phyloP scores from a whole-genome alignment of 1,140 invertebrate species.

The Heliconius himera region DNA sequence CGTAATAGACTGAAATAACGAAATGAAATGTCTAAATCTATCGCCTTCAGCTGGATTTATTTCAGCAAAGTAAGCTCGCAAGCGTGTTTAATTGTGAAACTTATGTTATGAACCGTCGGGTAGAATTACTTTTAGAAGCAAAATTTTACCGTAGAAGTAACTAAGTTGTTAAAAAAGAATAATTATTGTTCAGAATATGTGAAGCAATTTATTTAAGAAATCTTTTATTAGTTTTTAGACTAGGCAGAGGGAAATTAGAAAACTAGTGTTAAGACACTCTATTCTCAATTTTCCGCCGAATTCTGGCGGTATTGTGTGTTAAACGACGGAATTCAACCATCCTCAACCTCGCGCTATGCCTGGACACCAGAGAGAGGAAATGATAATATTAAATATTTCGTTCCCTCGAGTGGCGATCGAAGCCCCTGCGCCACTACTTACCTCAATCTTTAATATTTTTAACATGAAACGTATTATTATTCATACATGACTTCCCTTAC shows the following conservation, averaged over 20 bases:
- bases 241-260: no score
- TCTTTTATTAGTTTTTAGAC: no score
- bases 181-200: not conserved
- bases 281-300: no score
- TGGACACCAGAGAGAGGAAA: no score
- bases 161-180: not conserved
- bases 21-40: conserved; percentile 53
- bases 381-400: no score
- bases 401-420: no score
- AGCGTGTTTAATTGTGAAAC: conserved; percentile 30
- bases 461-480: not conserved
- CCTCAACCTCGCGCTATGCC: no score
- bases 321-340: no score
- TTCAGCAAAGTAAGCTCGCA: conserved; percentile 18
- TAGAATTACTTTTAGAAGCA: not conserved
- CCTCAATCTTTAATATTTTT: not conserved
- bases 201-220: not conserved
- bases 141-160: not conserved
- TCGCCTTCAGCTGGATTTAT: conserved; percentile 42
- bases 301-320: no score
- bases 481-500: not conserved
- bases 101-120: conserved; percentile 3
- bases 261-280: no score
- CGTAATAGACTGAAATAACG: conserved; percentile 55
- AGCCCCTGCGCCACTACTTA: no score